Base-by-base conservation (phyloP, 2,888 invertebrate species). In the Sussaba pulchella region DNA sequence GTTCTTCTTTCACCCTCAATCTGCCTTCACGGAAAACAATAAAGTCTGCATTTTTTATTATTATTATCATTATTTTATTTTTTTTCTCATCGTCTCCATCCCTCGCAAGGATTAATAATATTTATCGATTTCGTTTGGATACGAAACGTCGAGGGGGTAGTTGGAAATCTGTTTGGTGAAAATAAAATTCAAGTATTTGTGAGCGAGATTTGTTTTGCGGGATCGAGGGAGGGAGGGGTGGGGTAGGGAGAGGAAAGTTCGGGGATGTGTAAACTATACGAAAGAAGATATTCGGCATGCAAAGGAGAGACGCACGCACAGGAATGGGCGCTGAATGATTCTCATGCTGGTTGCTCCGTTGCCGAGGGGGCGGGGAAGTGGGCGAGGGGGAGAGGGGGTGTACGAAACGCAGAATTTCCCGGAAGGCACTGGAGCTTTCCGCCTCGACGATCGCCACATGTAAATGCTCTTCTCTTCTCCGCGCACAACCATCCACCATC, bases 381-480 rank as follows among this genome's bases (percentile, higher is more conserved):
- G 50, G 1, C 21, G 17, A 14, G 52, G 41, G 8, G 19, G 41
- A 6, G 39, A 36, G 45, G 47, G 24, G 57, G 50, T 26, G 72
- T 67, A 76, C 76, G 72, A 72, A 69, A 67, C 31, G 67, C n/a
- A 39, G 66, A 64, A 81, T 69, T 36, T 57, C 78, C 81, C 78
- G 81, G 73, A 66, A 81, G 70, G 73, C 77, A 81, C 57, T 57
- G 66, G 54, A 52, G 71, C 61, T 87, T 90, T 89, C 88, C 90
- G 87, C 90, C 83, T 88, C 87, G 86, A 78, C 87, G 91, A 89
- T 89, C 89, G 86, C 84, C 91, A 91, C 91, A 91, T 88, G 91
- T 90, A 91, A 91, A 91, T 91, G 90, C 91, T 91, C 84, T 79
- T 67, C 78, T 72, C 74, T 57, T 43, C 69, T 69, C 82, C 81